These are phyloP conservation scores for Amphiprion ocellaris DNA, from an alignment of 2,113 vertebrate genomes.

Conservation along the genomic window DNA sequence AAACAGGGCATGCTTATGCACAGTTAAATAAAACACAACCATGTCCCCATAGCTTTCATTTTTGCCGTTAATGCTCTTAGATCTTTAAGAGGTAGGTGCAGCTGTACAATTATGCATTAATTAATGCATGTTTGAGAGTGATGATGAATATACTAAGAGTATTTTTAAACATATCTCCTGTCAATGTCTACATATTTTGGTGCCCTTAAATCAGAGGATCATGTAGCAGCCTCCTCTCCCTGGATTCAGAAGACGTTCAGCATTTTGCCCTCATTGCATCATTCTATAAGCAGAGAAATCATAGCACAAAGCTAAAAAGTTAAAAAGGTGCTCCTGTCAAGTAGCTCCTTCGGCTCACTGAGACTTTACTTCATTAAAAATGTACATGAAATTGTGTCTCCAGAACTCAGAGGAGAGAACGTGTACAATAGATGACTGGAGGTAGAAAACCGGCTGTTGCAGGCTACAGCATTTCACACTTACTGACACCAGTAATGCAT, in stretches of 20 bases:
- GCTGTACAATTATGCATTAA: too few relatives aligned
- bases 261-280: neutral
- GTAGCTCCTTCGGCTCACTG: neutral
- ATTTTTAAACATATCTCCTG: too few relatives aligned
- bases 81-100: too few relatives aligned
- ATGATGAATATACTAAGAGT: too few relatives aligned
- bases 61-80: too few relatives aligned
- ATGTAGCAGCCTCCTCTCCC: neutral
- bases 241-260: neutral
- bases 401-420: neutral
- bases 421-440: neutral
- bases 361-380: slow-evolving; percentile 22
- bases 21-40: too few relatives aligned
- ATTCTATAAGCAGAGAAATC: neutral
- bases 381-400: neutral
- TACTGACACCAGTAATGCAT: neutral
- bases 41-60: too few relatives aligned
- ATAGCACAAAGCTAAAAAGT: neutral
- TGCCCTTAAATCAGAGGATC: too few relatives aligned
- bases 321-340: slow-evolving; percentile 3
- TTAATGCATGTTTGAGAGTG: too few relatives aligned
- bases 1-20: too few relatives aligned
- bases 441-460: neutral
- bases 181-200: neutral
- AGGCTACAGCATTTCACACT: neutral